Percentiles rank a stretch among this genome's conserved stretches.
These are phyloP conservation scores for Cossypha heuglini DNA, from an alignment of 2,797 vertebrate species.

Conservation along the genomic window DNA sequence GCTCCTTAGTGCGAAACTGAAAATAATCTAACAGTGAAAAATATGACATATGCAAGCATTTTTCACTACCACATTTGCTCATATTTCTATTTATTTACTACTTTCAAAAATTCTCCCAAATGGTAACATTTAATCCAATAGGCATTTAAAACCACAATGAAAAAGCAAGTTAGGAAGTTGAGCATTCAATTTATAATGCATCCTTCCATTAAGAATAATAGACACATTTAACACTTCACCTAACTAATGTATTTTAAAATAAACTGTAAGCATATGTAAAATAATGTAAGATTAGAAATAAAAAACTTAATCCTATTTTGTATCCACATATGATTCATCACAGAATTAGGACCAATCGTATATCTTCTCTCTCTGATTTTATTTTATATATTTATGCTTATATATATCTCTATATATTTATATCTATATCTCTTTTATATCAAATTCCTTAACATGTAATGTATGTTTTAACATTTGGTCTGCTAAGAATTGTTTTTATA, in stretches of 20 bases:
- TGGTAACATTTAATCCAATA: background rate
- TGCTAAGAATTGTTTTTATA: background rate
- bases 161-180: background rate
- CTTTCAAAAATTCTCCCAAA: background rate
- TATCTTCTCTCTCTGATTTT: background rate
- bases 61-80: background rate
- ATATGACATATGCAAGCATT: background rate
- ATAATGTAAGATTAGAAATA: background rate
- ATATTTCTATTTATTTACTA: background rate
- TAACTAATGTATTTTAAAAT: background rate
- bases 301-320: background rate
- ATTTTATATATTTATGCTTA: background rate
- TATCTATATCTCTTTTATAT: background rate
- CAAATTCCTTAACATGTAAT: background rate
- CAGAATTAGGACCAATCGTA: background rate
- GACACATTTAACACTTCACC: background rate
- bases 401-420: too few species aligned
- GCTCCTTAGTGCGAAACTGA: background rate
- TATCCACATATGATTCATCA: background rate
- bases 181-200: background rate
- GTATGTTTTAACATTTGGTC: background rate
- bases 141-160: background rate
- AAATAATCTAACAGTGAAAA: background rate
- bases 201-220: background rate
- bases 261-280: background rate